Conservation (phyloP, 1,140 invertebrate species). For the Nixonia krombeini region DNA sequence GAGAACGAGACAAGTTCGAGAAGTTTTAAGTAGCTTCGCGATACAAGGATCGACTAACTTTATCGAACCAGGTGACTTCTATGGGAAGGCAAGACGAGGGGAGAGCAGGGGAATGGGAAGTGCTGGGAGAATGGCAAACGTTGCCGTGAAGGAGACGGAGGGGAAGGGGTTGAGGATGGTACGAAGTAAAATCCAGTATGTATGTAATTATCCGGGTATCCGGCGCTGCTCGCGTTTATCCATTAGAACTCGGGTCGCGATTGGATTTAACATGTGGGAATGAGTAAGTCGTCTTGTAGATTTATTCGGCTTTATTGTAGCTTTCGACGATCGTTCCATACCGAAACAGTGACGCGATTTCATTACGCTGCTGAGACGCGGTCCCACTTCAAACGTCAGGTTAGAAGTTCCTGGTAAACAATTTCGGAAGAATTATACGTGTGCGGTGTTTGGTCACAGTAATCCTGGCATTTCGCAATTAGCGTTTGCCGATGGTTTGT, state of each 20-base stretch:
- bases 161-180: no score
- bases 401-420: no score
- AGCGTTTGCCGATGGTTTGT: constrained; percentile 29
- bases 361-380: no score
- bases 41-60: constrained; percentile 52
- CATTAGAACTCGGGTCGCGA: no score
- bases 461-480: constrained; percentile 14
- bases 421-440: not conserved
- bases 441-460: not conserved
- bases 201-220: not conserved
- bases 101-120: not conserved
- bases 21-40: constrained; percentile 67
- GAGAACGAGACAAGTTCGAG: constrained; percentile 62
- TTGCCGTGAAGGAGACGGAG: not conserved
- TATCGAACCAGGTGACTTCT: constrained; percentile 14
- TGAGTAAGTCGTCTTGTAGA: no score
- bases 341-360: no score
- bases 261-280: no score
- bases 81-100: not conserved
- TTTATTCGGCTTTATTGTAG: not conserved
- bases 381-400: no score
- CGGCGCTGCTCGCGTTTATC: no score
- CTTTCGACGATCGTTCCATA: not conserved
- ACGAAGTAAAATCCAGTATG: not conserved
- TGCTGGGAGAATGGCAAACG: not conserved